Percentiles rank a stretch among this genome's conserved stretches.
Evolutionary conservation across 2,113 vertebrate genomes (phyloP).

Genomic region (Irena cyanogastra): DNA sequence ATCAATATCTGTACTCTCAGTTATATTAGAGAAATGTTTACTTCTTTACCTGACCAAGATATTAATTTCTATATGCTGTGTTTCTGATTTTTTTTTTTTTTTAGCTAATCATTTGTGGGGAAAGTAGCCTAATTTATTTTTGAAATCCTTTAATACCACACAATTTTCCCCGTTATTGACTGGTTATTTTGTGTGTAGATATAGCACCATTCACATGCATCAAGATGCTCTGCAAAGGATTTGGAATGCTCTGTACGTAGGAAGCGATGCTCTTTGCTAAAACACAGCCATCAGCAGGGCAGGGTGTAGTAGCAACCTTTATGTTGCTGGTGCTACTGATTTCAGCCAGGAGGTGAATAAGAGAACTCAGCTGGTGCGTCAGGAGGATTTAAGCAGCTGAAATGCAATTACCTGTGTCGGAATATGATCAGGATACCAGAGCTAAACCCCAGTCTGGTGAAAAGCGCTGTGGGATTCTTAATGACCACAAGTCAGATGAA

Average conservation of each 20-base stretch:
- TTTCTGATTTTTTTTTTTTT: not conserved
- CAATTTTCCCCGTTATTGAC: slow-evolving; percentile 15
- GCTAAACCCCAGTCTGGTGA: not conserved
- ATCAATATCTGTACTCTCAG: slow-evolving; percentile 69
- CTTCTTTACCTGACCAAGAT: slow-evolving; percentile 64
- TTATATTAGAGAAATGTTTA: slow-evolving; percentile 70
- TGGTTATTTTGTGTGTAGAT: slow-evolving; percentile 5
- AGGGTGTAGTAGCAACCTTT: not conserved
- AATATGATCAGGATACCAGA: not conserved
- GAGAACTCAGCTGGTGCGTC: not conserved
- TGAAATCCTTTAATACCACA: slow-evolving; percentile 10
- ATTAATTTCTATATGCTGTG: slow-evolving; percentile 68
- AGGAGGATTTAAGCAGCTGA: not conserved
- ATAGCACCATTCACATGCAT: not conserved
- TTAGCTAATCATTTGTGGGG: slow-evolving; percentile 23
- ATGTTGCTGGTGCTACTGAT: not conserved
- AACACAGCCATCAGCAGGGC: not conserved
- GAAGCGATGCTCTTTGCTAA: not conserved
- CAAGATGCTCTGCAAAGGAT: not conserved
- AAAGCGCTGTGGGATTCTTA: not conserved
- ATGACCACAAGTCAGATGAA: not conserved
- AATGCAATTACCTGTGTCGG: not conserved
- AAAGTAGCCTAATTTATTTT: slow-evolving; percentile 36
- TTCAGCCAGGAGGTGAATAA: not conserved
- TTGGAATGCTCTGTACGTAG: not conserved